Conservation (phyloP, 2,113 vertebrate genomes). For the Microcebus jonahi region DNA sequence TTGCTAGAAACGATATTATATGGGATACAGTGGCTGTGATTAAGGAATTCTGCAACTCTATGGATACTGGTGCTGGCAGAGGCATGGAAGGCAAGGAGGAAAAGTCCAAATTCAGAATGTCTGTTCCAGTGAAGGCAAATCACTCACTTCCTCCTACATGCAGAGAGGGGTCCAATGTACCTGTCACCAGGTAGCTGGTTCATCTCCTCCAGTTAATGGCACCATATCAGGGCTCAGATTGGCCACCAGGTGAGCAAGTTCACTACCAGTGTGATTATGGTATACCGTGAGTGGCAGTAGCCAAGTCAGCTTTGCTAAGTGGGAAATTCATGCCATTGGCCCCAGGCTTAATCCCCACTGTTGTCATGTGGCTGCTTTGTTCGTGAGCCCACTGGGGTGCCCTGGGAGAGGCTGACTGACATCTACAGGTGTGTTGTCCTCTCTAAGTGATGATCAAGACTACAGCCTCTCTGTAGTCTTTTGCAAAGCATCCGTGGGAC, state of each 20-base stretch:
- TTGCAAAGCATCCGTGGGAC: neutral
- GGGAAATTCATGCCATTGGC: neutral
- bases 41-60: neutral
- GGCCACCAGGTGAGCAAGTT: neutral
- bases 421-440: neutral
- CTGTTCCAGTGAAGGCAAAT: neutral
- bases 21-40: neutral
- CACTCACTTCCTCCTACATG: neutral
- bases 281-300: neutral
- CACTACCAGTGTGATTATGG: neutral
- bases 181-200: neutral
- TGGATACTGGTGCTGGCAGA: neutral
- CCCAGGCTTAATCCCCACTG: neutral
- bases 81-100: neutral
- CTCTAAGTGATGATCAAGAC: neutral
- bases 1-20: neutral
- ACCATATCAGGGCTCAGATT: neutral
- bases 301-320: neutral
- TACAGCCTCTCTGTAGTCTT: neutral
- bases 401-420: neutral
- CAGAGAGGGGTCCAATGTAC: neutral
- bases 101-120: neutral
- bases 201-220: neutral
- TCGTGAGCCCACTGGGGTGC: neutral
- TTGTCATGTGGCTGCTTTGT: neutral